Percentiles rank a stretch among this genome's conserved stretches.
Evolutionary conservation across 2,113 vertebrate genomes (phyloP).

Genomic region (Agapornis roseicollis): DNA sequence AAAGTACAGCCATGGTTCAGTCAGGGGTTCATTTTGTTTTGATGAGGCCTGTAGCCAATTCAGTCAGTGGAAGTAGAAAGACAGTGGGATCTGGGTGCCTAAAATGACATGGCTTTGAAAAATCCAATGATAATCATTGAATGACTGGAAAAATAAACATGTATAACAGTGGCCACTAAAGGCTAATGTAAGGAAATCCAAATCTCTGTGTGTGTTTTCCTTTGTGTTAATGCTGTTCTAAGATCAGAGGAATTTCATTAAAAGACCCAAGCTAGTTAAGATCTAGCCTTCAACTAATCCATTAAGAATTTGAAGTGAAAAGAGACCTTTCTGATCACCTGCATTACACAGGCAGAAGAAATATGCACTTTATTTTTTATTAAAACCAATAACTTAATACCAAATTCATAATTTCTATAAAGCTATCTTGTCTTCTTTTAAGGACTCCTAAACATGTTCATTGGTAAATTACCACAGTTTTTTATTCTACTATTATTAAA

Average conservation of each 20-base stretch:
- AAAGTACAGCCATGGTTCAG: slow-evolving; percentile 4
- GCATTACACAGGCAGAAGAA: not conserved
- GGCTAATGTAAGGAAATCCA: not conserved
- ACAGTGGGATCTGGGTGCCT: not conserved
- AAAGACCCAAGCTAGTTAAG: not conserved
- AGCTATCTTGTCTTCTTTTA: not conserved
- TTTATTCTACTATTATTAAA: not conserved
- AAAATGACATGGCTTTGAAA: not conserved
- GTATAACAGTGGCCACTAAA: not conserved
- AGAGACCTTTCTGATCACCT: slow-evolving; percentile 1
- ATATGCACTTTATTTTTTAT: not conserved
- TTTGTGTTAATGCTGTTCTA: not conserved
- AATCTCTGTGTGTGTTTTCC: not conserved
- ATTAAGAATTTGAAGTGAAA: not conserved
- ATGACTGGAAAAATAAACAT: not conserved
- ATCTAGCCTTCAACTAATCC: not conserved
- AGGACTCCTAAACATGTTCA: not conserved
- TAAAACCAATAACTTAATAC: not conserved
- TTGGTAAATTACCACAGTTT: not conserved
- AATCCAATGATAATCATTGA: not conserved
- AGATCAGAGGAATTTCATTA: slow-evolving; percentile 18
- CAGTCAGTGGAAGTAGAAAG: not conserved
- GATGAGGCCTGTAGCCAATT: not conserved
- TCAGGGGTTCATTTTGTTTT: not conserved
- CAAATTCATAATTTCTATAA: not conserved